Evolutionary conservation across 2,888 invertebrate genomes (phyloP).

Genomic region (Vanessa cardui): DNA sequence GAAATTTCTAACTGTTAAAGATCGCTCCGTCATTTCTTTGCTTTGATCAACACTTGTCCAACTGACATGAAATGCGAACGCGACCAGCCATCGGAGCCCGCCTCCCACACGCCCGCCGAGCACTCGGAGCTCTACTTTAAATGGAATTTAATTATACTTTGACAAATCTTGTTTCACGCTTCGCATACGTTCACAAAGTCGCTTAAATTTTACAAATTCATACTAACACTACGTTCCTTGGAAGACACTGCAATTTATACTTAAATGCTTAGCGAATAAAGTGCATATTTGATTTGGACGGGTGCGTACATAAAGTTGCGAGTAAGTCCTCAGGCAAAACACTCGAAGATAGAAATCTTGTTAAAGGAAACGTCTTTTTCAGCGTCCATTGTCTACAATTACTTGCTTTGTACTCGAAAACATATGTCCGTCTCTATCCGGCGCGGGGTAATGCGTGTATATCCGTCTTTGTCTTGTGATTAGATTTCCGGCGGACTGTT

Average conservation of each 20-base stretch:
- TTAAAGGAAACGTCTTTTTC: slow-evolving; percentile 82
- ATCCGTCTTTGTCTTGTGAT: slow-evolving; percentile 48
- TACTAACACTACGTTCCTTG: background rate
- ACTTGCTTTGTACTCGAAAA: slow-evolving; percentile 63
- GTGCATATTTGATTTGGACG: slow-evolving; percentile 9
- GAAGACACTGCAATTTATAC: slow-evolving; percentile 34
- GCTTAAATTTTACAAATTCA: slow-evolving; percentile 57
- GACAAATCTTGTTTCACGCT: slow-evolving; percentile 79
- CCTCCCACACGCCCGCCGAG: background rate
- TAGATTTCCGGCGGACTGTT: slow-evolving; percentile 66
- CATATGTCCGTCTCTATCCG: slow-evolving; percentile 51
- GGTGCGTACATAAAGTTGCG: slow-evolving; percentile 45
- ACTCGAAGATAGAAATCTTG: slow-evolving; percentile 78
- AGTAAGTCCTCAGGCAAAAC: slow-evolving; percentile 69
- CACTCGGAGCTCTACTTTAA: slow-evolving; percentile 47
- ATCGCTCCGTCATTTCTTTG: slow-evolving; percentile 20
- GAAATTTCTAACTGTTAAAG: slow-evolving; percentile 22
- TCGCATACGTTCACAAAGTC: slow-evolving; percentile 74
- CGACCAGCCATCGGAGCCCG: slow-evolving; percentile 27
- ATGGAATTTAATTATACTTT: slow-evolving; percentile 70
- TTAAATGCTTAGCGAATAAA: slow-evolving; percentile 29
- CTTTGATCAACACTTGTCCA: slow-evolving; percentile 38
- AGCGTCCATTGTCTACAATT: slow-evolving; percentile 81
- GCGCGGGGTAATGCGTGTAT: slow-evolving; percentile 14
- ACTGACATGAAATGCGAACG: slow-evolving; percentile 34